phyloP scores from a whole-genome alignment of 2,888 invertebrate genomes.

The Sesia apiformis region DNA sequence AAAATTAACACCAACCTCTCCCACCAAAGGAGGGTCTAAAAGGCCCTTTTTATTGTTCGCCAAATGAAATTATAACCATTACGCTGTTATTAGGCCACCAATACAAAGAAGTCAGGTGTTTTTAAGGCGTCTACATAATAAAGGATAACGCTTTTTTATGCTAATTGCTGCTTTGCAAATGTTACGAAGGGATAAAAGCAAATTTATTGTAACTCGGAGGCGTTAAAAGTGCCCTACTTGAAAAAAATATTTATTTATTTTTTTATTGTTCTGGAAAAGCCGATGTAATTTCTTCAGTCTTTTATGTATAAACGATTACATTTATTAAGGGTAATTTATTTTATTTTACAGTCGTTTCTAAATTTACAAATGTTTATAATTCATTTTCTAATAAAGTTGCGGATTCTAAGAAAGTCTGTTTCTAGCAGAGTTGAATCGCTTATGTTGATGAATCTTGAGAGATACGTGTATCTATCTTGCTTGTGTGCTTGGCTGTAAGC shows the following conservation, averaged over 20 bases:
- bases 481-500: too few species aligned
- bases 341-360: background rate
- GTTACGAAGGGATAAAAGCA: conserved; percentile 26
- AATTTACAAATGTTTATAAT: background rate
- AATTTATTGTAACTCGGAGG: conserved; percentile 19
- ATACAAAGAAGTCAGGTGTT: conserved; percentile 14
- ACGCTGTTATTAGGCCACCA: background rate
- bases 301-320: too few species aligned
- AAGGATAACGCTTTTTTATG: conserved; percentile 24
- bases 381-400: background rate
- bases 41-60: conserved; percentile 7
- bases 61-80: background rate
- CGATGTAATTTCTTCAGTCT: too few species aligned
- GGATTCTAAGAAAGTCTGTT: too few species aligned
- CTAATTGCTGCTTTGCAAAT: conserved; percentile 24
- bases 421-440: too few species aligned
- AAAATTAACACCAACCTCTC: conserved; percentile 12
- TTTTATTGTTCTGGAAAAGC: too few species aligned
- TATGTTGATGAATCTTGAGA: too few species aligned
- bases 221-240: conserved; percentile 14
- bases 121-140: conserved; percentile 13
- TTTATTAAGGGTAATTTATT: too few species aligned
- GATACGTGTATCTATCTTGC: too few species aligned
- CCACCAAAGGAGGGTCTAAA: conserved; percentile 5
- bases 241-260: conserved; percentile 7